phyloP scores from a whole-genome alignment of 2,113 vertebrate species.

The Toxotes chatareus region DNA sequence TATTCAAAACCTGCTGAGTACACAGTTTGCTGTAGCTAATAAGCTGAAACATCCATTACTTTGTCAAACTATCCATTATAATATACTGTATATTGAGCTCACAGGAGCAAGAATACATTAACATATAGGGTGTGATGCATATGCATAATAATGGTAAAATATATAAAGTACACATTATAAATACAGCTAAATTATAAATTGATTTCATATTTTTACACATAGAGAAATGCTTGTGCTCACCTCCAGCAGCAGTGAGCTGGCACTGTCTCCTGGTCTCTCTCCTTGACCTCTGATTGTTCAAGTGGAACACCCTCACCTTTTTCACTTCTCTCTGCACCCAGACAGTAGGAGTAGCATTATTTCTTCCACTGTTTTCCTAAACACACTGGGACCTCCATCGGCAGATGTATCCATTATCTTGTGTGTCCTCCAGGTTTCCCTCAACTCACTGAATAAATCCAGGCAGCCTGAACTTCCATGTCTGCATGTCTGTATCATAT shows the following conservation, averaged over 20 bases:
- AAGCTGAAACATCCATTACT: conserved; percentile 18
- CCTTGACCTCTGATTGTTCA: background rate
- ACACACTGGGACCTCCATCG: too few species aligned
- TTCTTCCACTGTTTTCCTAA: background rate
- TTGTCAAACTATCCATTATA: conserved; percentile 27
- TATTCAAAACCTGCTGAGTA: conserved; percentile 16
- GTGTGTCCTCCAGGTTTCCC: background rate
- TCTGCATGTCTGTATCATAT: background rate
- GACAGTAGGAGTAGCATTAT: background rate
- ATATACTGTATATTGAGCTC: conserved; percentile 10
- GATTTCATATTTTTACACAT: background rate
- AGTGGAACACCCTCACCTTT: background rate
- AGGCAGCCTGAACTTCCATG: background rate
- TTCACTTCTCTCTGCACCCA: background rate
- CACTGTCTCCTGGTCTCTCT: background rate
- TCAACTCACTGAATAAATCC: background rate
- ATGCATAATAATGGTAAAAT: conserved; percentile 16
- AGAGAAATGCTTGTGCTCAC: background rate
- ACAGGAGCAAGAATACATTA: conserved; percentile 1
- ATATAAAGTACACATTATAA: background rate
- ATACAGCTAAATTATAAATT: background rate
- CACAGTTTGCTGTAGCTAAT: conserved; percentile 9
- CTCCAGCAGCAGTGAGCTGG: background rate
- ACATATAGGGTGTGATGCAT: background rate
- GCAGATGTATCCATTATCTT: background rate